A percentile compares a stretch with the other conserved stretches of the same genome.
These are phyloP conservation scores for Zapus hudsonius DNA, from an alignment of 2,113 vertebrate genomes.

Conservation along the genomic window DNA sequence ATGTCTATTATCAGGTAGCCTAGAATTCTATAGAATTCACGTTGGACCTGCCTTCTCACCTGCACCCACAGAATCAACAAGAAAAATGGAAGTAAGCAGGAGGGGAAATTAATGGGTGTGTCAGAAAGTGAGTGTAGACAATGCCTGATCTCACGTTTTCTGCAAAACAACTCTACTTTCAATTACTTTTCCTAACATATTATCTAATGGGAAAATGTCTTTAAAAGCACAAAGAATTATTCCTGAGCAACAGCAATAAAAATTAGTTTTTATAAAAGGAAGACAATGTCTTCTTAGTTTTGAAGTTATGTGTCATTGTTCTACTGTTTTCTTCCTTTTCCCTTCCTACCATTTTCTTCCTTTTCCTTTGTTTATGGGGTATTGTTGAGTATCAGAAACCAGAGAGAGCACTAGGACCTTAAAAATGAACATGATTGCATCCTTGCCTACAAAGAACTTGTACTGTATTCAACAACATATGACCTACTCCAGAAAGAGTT, in stretches of 20 bases:
- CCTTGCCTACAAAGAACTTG: background rate
- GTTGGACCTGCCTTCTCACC: slow-evolving; percentile 9
- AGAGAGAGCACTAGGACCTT: background rate
- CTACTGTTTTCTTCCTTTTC: background rate
- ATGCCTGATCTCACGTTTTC: background rate
- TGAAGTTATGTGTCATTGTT: background rate
- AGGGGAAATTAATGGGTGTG: background rate
- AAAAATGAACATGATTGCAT: background rate
- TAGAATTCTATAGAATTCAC: background rate
- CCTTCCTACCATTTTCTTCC: too few relatives aligned
- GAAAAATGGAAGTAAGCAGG: slow-evolving; percentile 41
- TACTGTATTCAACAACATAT: background rate
- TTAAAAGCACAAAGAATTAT: slow-evolving; percentile 28
- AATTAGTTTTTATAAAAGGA: background rate
- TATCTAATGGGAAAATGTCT: slow-evolving; percentile 32
- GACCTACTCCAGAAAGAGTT: background rate
- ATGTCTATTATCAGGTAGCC: background rate
- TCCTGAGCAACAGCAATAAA: background rate
- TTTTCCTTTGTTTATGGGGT: background rate
- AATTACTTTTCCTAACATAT: slow-evolving; percentile 40
- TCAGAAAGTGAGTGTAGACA: slow-evolving; percentile 17
- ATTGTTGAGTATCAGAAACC: background rate
- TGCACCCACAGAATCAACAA: background rate
- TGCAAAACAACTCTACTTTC: slow-evolving; percentile 34
- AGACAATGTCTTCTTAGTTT: background rate